Percentiles rank a stretch among this genome's conserved stretches.
phyloP scores from a whole-genome alignment of 2,888 invertebrate species.

The Ethmia dodecea region DNA sequence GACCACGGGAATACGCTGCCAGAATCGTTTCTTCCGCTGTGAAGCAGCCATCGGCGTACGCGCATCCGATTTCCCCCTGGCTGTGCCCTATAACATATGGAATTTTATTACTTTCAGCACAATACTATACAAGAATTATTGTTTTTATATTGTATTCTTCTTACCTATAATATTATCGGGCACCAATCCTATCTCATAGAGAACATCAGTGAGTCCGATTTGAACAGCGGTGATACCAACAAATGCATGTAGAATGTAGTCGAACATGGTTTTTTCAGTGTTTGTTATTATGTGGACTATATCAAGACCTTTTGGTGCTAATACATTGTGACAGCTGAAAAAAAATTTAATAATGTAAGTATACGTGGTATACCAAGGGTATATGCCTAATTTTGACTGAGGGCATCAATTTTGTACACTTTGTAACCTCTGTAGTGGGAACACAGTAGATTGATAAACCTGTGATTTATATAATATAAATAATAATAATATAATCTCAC shows the following conservation, averaged over 20 bases:
- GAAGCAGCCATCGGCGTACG: slow-evolving; percentile 94
- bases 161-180: slow-evolving; percentile 62
- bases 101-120: background rate
- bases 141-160: slow-evolving; percentile 3
- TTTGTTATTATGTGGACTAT: slow-evolving; percentile 78
- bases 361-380: too few relatives aligned
- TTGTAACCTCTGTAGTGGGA: too few relatives aligned
- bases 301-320: slow-evolving; percentile 77
- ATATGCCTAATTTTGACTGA: too few relatives aligned
- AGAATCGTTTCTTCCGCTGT: slow-evolving; percentile 91
- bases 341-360: slow-evolving; percentile 1
- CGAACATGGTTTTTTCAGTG: slow-evolving; percentile 61
- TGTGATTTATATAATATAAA: too few relatives aligned
- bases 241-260: slow-evolving; percentile 82
- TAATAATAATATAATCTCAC: too few relatives aligned
- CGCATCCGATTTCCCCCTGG: slow-evolving; percentile 95
- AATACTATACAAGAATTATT: background rate
- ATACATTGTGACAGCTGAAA: slow-evolving; percentile 55
- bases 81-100: slow-evolving; percentile 84
- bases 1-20: slow-evolving; percentile 88
- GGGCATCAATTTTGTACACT: too few relatives aligned
- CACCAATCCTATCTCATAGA: slow-evolving; percentile 28
- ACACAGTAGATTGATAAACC: too few relatives aligned
- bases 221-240: slow-evolving; percentile 84
- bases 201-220: slow-evolving; percentile 54